These are phyloP conservation scores for Hetaerina titia DNA, from an alignment of 2,888 invertebrate genomes.

Conservation along the genomic window DNA sequence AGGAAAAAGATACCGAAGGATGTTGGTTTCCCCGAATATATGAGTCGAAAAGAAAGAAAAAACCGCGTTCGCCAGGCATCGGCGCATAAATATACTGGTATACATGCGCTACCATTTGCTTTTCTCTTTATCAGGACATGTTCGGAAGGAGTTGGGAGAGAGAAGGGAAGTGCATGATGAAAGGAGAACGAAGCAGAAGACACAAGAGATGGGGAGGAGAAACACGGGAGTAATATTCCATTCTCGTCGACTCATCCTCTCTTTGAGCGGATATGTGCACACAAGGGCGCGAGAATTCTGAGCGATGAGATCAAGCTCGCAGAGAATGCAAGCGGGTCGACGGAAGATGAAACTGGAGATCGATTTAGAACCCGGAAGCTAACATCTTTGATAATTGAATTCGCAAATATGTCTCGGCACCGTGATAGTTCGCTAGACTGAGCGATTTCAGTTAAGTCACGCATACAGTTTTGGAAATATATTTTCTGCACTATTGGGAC, in stretches of 20 bases:
- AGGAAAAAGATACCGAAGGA: not conserved
- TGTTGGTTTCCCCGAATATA: not conserved
- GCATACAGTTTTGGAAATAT: too few species aligned
- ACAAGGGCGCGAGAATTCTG: not conserved
- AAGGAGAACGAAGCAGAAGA: not conserved
- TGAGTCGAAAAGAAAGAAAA: not conserved
- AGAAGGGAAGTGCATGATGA: not conserved
- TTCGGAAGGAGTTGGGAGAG: not conserved
- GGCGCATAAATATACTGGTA: not conserved
- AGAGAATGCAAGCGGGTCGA: too few species aligned
- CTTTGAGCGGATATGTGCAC: not conserved
- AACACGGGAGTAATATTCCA: not conserved
- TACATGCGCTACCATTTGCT: not conserved
- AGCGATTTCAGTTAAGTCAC: too few species aligned
- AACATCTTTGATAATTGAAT: too few species aligned
- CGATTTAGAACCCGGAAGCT: too few species aligned
- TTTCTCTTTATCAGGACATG: not conserved
- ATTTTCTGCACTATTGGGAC: too few species aligned
- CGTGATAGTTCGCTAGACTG: too few species aligned
- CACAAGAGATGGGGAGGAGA: not conserved
- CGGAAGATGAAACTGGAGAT: too few species aligned
- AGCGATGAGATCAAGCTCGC: too few species aligned
- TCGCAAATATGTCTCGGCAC: too few species aligned
- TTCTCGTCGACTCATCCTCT: not conserved
- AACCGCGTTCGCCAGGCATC: not conserved